A percentile compares a stretch with the other conserved stretches of the same genome.
Evolutionary conservation across 2,888 invertebrate genomes (phyloP).

Genomic region (Aporophyla lueneburgensis): DNA sequence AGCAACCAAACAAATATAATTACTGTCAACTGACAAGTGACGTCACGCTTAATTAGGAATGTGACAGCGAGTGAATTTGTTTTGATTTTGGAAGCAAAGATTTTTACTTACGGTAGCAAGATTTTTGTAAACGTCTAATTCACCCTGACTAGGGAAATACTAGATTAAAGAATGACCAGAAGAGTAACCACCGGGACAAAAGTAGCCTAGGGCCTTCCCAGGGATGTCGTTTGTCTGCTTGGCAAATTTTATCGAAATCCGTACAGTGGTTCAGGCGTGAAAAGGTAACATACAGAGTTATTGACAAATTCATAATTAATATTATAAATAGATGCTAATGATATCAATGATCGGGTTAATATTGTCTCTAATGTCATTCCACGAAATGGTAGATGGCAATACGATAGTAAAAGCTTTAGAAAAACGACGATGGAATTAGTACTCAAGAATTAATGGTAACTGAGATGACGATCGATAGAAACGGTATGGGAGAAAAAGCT

Average conservation of each 20-base stretch:
- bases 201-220: too few species aligned
- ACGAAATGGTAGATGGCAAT: too few species aligned
- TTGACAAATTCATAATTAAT: too few species aligned
- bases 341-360: background rate
- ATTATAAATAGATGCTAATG: background rate
- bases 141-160: background rate
- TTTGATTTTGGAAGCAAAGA: background rate
- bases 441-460: background rate
- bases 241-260: too few species aligned
- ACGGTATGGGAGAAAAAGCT: background rate
- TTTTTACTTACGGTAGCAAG: background rate
- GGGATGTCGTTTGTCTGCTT: too few species aligned
- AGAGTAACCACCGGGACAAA: too few species aligned
- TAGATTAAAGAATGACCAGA: too few species aligned
- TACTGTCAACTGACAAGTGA: constrained; percentile 48
- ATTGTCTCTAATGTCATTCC: too few species aligned
- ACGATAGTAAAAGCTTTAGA: background rate
- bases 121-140: background rate
- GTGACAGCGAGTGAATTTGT: constrained; percentile 40
- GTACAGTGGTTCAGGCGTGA: too few species aligned
- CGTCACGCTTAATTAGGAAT: constrained; percentile 49
- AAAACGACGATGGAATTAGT: background rate
- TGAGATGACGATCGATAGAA: background rate
- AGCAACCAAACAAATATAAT: constrained; percentile 61
- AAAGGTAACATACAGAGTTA: too few species aligned